These are phyloP conservation scores for Physeter macrocephalus DNA, from an alignment of 2,113 vertebrate species.

Conservation along the genomic window DNA sequence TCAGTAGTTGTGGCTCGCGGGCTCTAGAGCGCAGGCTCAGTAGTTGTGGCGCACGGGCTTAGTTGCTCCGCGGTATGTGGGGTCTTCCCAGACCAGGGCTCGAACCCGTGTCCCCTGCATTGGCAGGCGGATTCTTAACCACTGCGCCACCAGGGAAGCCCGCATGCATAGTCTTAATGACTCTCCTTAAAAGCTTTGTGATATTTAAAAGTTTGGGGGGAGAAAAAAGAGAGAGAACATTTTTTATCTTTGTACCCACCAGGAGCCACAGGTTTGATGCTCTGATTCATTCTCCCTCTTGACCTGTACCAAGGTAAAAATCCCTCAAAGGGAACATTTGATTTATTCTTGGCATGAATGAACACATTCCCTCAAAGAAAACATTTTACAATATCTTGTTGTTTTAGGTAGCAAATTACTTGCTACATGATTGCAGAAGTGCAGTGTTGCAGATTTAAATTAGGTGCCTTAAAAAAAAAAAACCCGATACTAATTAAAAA, in stretches of 20 bases:
- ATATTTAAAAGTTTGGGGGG: conserved; percentile 5
- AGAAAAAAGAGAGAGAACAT: background rate
- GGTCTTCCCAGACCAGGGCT: too few species aligned
- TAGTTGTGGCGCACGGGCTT: too few species aligned
- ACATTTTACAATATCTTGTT: background rate
- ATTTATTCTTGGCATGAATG: conserved; percentile 17
- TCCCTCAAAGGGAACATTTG: background rate
- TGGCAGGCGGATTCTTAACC: too few species aligned
- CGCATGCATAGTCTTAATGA: too few species aligned
- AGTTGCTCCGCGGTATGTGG: too few species aligned
- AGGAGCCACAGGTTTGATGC: background rate
- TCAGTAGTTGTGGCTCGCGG: too few species aligned
- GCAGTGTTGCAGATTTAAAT: background rate
- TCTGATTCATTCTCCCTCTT: background rate
- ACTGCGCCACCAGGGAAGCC: too few species aligned
- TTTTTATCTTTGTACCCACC: background rate
- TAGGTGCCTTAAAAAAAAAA: background rate
- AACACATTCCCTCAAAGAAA: background rate
- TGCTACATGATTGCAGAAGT: background rate
- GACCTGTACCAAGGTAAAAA: background rate
- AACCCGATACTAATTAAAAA: background rate
- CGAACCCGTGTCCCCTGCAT: too few species aligned
- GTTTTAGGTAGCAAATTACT: background rate
- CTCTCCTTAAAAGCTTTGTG: conserved; percentile 6
- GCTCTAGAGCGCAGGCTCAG: too few species aligned